Evolutionary conservation across 2,888 invertebrate species (phyloP), one percentile per base, ranked within the genome.

Genomic region (Sarcophaga rosellei): DNA sequence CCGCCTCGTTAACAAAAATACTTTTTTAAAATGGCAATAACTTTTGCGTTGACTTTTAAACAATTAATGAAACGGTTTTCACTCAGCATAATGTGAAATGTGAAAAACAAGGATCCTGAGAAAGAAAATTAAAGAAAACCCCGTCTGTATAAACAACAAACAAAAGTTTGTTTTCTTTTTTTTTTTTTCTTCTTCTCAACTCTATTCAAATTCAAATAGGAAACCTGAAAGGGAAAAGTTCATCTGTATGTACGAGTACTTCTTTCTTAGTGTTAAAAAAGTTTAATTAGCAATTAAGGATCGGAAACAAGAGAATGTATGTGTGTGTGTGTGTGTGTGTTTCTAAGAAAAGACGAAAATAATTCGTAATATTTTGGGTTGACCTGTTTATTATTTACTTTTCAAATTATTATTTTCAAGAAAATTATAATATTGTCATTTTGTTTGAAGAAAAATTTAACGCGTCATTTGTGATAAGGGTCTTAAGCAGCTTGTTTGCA

Each of bases 1-100:
- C 53, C 17, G 72, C 45, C 15, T 66, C 65, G 73, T 74, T 80
- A 59, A 61, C 72, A 73, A 61, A 21, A 25, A n/a, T 73, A 25
- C 12, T 35, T 12, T 53, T 17, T 53, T 44, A 44, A 44, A 66
- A 45, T 61, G 35, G 21, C 59, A 53, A 63, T 25, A 59, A 66
- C 10, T 74, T 76, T 53, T 76, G 65, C 45, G 70, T 35, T 70
- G 76, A 76, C 65, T 70, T 82, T 25, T 59, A 20, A 61, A 61
- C 25, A 76, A 59, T 76, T 72, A 76, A 82, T 82, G 57, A 35
- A 81, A 63, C 20, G 45, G 45, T 73, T 20, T 65, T 68, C 61
- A 0, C 12, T 10, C 45, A 35, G 6, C 21, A 47, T 35, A 57
- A 59, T 35, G 35, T 35, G 35, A 35, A 35, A 35, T 35, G 35